Base-by-base conservation (phyloP, 2,113 vertebrate species). In the Anolis carolinensis region DNA sequence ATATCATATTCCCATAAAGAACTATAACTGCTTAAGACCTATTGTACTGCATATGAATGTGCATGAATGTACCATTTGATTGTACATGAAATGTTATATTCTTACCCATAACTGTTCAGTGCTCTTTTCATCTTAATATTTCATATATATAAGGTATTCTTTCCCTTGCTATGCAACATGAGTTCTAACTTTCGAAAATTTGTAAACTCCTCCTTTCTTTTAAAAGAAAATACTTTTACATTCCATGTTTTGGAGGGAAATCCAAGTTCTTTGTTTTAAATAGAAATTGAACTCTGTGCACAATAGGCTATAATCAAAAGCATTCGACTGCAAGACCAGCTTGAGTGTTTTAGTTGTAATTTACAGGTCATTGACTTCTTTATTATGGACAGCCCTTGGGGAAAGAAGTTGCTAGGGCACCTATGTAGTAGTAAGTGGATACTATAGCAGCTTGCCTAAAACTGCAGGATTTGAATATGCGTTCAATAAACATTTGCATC, bases 361-460 rank as follows among this genome's bases (percentile, higher is more conserved):
- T 93, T 95, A 91, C 62, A 93, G 83, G 84, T 91, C 92, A 90
- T 90, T 94, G 88, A 85, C 77, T 94, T 91, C 86, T 92, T 95
- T 85, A 90, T 94, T 93, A 92, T 11, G 90, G 70, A 36, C n/a
- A 93, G 74, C 84, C 55, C 36, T 50, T 86, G 62, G 91, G 88
- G 91, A 93, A 94, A 92, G 79, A 74, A 88, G 62, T 76, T 95
- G 89, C 77, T 91, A 85, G 93, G 85, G 63, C 70, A 90, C 67
- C 78, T 91, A 84, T 30, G 81, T 30, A 82, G 55, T 48, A 89
- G 16, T 79, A 67, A 79, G 39, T 78, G 84, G 90, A 14, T 44
- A 73, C 59, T 89, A 25, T 85, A 92, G 65, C 39, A 90, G 32
- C 36, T 93, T 0, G 20, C 23, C n/a, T 89, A 14, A 78, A 72